Percentiles rank a stretch among this genome's conserved stretches.
Conservation (phyloP, 2,888 invertebrate genomes). For the Aphidoletes aphidimyza region DNA sequence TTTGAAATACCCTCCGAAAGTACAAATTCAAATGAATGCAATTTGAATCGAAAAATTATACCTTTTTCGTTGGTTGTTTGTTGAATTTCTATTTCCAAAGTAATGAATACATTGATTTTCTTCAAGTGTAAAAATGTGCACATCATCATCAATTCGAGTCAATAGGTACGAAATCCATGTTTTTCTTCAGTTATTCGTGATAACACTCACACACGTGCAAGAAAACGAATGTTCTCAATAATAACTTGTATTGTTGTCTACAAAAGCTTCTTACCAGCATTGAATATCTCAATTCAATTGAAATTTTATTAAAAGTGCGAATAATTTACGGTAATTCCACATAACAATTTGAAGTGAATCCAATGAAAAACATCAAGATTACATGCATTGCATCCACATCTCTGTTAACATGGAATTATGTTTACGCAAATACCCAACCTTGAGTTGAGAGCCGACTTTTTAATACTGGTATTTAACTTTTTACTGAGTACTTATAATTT, state of each 20-base stretch:
- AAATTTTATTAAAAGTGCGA: no score
- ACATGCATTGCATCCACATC: constrained; percentile 14
- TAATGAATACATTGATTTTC: not conserved
- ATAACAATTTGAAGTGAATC: not conserved
- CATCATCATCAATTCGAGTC: not conserved
- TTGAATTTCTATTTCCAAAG: constrained; percentile 12
- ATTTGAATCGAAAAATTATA: not conserved
- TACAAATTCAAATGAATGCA: constrained; percentile 43
- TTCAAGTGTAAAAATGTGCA: constrained; percentile 15
- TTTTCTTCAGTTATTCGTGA: no score
- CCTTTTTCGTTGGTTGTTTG: constrained; percentile 20
- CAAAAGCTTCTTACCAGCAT: no score
- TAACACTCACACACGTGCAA: no score
- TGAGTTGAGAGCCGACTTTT: no score
- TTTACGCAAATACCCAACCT: not conserved
- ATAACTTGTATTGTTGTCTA: no score
- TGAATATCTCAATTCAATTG: no score
- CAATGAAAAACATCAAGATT: not conserved
- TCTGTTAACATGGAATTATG: not conserved
- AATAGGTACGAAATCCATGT: not conserved
- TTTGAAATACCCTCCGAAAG: constrained; percentile 16
- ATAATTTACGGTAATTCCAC: not conserved
- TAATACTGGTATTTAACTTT: no score
- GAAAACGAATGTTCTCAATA: no score
- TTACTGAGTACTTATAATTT: no score